Conservation (phyloP, 92 coral and sea anemone genomes). For the Montipora capitata region DNA sequence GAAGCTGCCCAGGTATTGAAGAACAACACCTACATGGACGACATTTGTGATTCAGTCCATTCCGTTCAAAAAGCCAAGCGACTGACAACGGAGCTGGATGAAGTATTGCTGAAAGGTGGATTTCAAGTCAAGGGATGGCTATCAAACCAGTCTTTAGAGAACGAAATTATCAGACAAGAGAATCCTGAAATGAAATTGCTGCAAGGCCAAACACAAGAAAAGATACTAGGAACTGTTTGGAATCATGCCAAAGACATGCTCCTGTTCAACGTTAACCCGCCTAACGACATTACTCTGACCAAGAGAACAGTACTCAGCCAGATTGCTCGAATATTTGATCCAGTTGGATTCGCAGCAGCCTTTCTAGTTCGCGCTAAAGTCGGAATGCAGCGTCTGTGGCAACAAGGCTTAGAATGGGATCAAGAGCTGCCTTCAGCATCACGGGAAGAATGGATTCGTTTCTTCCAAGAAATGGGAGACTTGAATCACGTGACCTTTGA, state of each 20-base stretch:
- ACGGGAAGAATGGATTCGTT: slow-evolving; percentile 58
- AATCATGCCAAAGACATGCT: slow-evolving; percentile 44
- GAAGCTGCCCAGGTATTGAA: slow-evolving; percentile 70
- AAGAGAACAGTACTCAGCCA: slow-evolving; percentile 58
- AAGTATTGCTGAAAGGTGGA: slow-evolving; percentile 73
- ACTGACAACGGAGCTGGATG: slow-evolving; percentile 71
- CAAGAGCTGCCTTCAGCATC: slow-evolving; percentile 56
- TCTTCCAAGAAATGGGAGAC: slow-evolving; percentile 73
- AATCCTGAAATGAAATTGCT: slow-evolving; percentile 8
- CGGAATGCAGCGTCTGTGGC: slow-evolving; percentile 73
- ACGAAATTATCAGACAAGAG: slow-evolving; percentile 15
- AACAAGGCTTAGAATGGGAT: slow-evolving; percentile 75
- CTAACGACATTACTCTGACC: slow-evolving; percentile 31
- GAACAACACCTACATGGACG: slow-evolving; percentile 79
- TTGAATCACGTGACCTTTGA: slow-evolving; percentile 70
- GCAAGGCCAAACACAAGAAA: slow-evolving; percentile 54
- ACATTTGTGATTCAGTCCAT: slow-evolving; percentile 71
- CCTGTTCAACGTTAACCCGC: slow-evolving; percentile 59
- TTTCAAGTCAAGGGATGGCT: slow-evolving; percentile 81
- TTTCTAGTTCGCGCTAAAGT: slow-evolving; percentile 75
- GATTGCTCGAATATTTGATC: slow-evolving; percentile 54
- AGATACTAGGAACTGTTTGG: slow-evolving; percentile 76
- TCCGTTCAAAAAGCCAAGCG: slow-evolving; percentile 56
- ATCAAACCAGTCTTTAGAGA: slow-evolving; percentile 44
- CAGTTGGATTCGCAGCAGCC: slow-evolving; percentile 72